A percentile compares a stretch with the other conserved stretches of the same genome.
These are phyloP conservation scores for Hololepta plana DNA, from an alignment of 2,888 invertebrate species.

Conservation along the genomic window DNA sequence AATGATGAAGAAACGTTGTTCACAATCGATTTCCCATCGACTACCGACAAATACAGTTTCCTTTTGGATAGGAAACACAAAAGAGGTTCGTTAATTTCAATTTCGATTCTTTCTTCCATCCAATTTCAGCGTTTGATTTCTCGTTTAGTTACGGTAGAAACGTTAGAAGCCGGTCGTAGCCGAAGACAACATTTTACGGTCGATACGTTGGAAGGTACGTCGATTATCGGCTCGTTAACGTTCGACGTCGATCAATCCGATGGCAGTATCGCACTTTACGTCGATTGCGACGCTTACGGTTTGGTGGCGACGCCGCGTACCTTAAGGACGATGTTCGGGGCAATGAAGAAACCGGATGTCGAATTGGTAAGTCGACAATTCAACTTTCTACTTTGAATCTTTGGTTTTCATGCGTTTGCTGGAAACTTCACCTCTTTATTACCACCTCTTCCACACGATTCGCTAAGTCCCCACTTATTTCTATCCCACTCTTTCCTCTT, in stretches of 20 bases:
- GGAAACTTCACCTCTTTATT: no score
- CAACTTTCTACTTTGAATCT: no score
- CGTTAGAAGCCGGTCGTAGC: conserved; percentile 35
- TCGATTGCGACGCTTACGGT: conserved; percentile 46
- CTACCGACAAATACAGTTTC: no score
- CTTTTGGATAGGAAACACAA: conserved; percentile 35
- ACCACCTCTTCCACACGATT: no score
- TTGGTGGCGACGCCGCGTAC: conserved; percentile 39
- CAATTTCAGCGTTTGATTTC: conserved; percentile 5
- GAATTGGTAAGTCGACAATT: conserved; percentile 32
- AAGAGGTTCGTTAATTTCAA: conserved; percentile 33
- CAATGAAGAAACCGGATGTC: conserved; percentile 32
- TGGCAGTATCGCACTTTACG: conserved; percentile 40
- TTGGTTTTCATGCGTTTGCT: no score
- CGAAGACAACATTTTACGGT: conserved; percentile 43
- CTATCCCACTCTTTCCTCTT: no score
- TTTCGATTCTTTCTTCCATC: conserved; percentile 1
- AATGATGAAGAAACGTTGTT: no score
- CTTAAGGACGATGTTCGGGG: conserved; percentile 36
- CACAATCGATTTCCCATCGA: no score
- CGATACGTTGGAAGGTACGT: conserved; percentile 33
- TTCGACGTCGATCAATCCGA: conserved; percentile 37
- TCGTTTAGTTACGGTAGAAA: conserved; percentile 45
- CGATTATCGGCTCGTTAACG: conserved; percentile 36
- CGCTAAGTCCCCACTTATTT: no score